Base-by-base conservation (phyloP, 1,140 invertebrate genomes). In the Stegodyphus dumicola region DNA sequence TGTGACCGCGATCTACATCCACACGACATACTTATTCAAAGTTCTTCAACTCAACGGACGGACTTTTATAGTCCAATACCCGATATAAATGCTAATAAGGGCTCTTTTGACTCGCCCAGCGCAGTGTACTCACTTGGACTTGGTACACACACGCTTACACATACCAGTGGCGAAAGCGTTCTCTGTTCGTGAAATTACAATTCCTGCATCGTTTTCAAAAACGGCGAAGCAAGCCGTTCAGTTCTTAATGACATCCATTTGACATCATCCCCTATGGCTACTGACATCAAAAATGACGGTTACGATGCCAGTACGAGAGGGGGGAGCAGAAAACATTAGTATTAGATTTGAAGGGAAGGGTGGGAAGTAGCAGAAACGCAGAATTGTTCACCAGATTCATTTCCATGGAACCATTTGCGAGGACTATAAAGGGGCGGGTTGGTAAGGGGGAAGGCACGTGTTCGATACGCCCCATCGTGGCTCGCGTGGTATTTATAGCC, bases 371-470 rank as follows among this genome's bases (percentile, higher is more conserved):
- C 17, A 33, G 70, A 33, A 73, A 83, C 13, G 56, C 52, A 17
- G 81, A 84, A 84, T 84, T 84, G 81, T 84, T 84, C 81, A 60
- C 73, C 81, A 76, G 81, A 76, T 84, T 84, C 81, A 84, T 84
- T 84, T 84, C 81, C 81, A 84, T 84, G 81, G 81, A 53, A 76
- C 48, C 71, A 76, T 84, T 76, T 76, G 81, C 18, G 65, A 77
- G 65, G 33, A 76, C 73, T 76, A 84, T 84, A 84, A 84, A 84
- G 81, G 48, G 81, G 56, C 15, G n/a, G 65, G 56, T 48, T 71
- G 33, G 76, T 15, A 18, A 0, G 51, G 56, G 60, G 64, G 54
- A 9, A 5, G 52, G 60, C 52, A 49, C 64, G 66, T 77, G 66
- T 60, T 15, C 17, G 70, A 52, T 75, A 10, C 70, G 15, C n/a